Percentiles rank a stretch among this genome's conserved stretches.
Conservation (phyloP, 2,797 vertebrate species). For the Furcifer pardalis region DNA sequence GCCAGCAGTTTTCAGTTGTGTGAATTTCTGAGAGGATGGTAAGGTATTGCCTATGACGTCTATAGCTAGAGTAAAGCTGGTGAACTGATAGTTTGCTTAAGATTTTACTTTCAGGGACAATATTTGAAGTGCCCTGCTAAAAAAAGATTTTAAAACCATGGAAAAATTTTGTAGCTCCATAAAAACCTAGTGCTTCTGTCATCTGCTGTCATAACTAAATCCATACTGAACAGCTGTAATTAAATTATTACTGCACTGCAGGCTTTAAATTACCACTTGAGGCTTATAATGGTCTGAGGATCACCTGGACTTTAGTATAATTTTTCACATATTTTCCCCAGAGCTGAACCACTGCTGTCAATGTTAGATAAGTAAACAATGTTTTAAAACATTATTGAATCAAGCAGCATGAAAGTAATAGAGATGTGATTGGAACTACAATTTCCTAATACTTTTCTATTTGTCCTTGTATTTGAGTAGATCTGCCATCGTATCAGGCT, state of each 20-base stretch:
- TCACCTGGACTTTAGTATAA: background rate
- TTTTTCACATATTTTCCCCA: background rate
- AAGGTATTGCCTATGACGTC: too few species aligned
- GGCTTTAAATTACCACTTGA: background rate
- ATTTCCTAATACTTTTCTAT: background rate
- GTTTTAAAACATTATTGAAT: background rate
- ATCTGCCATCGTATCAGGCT: too few species aligned
- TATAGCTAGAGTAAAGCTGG: too few species aligned
- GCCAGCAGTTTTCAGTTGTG: too few species aligned
- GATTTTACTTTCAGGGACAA: too few species aligned
- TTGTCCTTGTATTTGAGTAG: background rate
- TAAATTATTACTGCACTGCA: background rate
- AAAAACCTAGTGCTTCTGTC: background rate
- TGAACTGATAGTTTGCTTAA: too few species aligned
- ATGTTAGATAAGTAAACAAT: background rate
- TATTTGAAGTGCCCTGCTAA: too few species aligned
- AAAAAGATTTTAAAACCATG: too few species aligned
- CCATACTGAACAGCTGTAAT: background rate
- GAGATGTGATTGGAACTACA: background rate
- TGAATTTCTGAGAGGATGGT: too few species aligned
- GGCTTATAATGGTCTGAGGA: background rate
- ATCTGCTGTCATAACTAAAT: background rate
- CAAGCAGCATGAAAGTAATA: background rate
- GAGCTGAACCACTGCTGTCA: background rate
- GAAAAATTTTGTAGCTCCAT: too few species aligned